phyloP scores from a whole-genome alignment of 2,797 vertebrate species.

The Premnoplex brunnescens region DNA sequence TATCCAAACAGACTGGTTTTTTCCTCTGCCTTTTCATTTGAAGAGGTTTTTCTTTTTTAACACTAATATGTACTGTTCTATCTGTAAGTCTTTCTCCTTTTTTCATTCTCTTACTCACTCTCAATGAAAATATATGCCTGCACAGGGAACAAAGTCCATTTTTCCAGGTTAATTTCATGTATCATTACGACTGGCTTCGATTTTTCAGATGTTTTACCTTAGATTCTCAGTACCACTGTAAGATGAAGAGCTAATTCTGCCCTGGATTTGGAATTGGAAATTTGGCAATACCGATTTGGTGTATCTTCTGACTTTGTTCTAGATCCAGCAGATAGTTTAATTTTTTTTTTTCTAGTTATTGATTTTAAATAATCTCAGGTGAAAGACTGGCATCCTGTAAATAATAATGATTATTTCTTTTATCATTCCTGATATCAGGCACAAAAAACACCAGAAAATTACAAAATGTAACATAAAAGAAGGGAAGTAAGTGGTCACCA shows the following conservation, averaged over 20 bases:
- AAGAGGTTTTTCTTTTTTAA: neutral
- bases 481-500: neutral
- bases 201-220: neutral
- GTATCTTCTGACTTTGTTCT: neutral
- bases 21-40: neutral
- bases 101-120: neutral
- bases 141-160: neutral
- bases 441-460: neutral
- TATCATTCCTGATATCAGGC: neutral
- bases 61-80: rapidly evolving
- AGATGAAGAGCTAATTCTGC: neutral
- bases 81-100: neutral
- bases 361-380: neutral
- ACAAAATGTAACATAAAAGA: rapidly evolving
- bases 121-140: neutral
- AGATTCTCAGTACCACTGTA: neutral
- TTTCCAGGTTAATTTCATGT: neutral
- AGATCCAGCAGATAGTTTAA: neutral
- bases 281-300: neutral
- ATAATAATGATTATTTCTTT: neutral
- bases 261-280: neutral
- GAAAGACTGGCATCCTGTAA: neutral
- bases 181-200: neutral
- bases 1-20: neutral
- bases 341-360: neutral